Evolutionary conservation across 2,797 vertebrate genomes (phyloP).

Genomic region (Mareca strepera): DNA sequence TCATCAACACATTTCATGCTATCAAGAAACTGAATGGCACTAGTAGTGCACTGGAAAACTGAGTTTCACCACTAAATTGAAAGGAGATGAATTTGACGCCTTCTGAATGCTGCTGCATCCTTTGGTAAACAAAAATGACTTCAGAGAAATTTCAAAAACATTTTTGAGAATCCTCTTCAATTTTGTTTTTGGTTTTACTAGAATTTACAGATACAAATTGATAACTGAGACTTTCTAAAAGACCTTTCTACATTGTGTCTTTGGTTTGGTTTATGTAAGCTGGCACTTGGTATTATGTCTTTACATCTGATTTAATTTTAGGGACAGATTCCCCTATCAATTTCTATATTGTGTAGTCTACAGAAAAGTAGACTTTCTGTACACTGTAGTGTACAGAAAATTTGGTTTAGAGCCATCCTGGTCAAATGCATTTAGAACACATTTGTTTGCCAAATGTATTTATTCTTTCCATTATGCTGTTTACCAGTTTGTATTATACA

Average conservation of each 20-base stretch:
- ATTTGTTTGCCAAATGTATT: neutral
- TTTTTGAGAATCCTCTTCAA: neutral
- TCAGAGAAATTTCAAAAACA: neutral
- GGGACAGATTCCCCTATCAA: neutral
- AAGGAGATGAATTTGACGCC: neutral
- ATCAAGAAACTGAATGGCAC: neutral
- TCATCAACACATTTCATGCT: neutral
- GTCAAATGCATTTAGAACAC: neutral
- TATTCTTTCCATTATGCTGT: neutral
- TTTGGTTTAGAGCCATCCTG: neutral
- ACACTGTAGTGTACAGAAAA: neutral
- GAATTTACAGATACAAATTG: neutral
- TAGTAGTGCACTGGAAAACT: neutral
- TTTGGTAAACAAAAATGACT: neutral
- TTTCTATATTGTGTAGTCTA: neutral
- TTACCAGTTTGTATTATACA: neutral
- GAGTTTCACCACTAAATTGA: neutral
- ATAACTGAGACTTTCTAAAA: conserved; percentile 7
- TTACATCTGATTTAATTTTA: neutral
- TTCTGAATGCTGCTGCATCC: neutral
- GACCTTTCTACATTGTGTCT: neutral
- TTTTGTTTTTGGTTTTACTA: neutral
- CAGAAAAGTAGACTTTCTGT: no score
- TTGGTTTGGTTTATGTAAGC: neutral
- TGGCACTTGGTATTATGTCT: neutral